phyloP scores from a whole-genome alignment of 2,113 vertebrate species.

The Atractosteus spatula region DNA sequence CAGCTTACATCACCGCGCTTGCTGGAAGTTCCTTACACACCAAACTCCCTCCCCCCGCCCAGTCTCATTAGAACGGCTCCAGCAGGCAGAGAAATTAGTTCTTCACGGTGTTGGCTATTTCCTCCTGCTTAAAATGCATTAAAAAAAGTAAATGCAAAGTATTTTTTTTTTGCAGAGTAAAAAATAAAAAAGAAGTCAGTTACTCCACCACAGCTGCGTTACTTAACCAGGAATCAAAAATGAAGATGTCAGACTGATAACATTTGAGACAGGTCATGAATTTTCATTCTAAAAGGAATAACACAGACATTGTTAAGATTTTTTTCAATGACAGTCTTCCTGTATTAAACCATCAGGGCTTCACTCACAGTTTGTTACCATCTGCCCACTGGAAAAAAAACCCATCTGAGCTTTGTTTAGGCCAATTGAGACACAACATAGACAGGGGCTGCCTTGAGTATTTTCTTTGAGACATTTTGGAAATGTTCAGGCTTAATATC shows the following conservation, averaged over 20 bases:
- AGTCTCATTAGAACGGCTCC: conserved; percentile 41
- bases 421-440: too few species aligned
- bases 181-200: conserved; percentile 7
- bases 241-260: conserved; percentile 16
- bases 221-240: conserved; percentile 13
- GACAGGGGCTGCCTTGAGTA: too few species aligned
- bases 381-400: too few species aligned
- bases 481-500: too few species aligned
- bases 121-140: conserved; percentile 31
- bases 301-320: too few species aligned
- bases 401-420: too few species aligned
- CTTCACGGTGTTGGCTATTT: conserved; percentile 31
- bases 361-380: too few species aligned
- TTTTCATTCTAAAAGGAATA: too few species aligned
- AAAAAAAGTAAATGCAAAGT: conserved; percentile 21
- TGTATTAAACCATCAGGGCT: too few species aligned
- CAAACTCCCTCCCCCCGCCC: background rate
- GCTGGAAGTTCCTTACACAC: background rate
- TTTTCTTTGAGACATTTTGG: too few species aligned
- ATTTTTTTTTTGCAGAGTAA: conserved; percentile 4
- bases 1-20: background rate
- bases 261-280: too few species aligned
- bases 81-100: conserved; percentile 41
- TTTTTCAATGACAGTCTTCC: too few species aligned
- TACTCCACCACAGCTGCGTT: background rate